Evolutionary conservation across 2,113 vertebrate species (phyloP).

Genomic region (Emydocephalus ijimae): DNA sequence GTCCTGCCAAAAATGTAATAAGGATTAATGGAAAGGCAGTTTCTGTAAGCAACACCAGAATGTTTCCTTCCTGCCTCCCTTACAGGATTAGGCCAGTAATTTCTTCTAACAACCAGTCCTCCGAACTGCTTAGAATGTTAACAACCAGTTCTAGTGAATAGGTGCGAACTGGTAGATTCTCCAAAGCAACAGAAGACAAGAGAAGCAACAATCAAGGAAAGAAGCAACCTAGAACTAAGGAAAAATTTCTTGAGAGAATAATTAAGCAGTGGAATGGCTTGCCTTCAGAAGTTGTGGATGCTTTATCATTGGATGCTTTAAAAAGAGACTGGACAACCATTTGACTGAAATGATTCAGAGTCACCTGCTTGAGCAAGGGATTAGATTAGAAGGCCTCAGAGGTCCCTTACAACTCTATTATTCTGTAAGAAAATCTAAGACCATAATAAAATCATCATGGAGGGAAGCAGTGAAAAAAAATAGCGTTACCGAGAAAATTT

Average conservation of each 20-base stretch:
- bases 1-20: too few species aligned
- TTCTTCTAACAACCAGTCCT: too few species aligned
- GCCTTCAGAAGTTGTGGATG: not conserved
- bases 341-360: not conserved
- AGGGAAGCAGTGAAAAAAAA: not conserved
- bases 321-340: not conserved
- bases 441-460: not conserved
- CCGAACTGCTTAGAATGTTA: too few species aligned
- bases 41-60: too few species aligned
- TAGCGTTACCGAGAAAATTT: not conserved
- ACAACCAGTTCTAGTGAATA: too few species aligned
- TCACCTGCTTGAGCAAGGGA: not conserved
- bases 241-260: not conserved
- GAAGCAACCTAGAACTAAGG: not conserved
- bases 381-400: not conserved
- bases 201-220: not conserved
- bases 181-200: not conserved
- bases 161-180: not conserved
- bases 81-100: too few species aligned
- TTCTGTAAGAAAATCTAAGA: not conserved
- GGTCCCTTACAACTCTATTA: not conserved
- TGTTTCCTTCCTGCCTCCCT: too few species aligned
- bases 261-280: not conserved
- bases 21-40: too few species aligned
- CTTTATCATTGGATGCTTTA: not conserved